These are phyloP conservation scores for Seriola rivoliana DNA, from an alignment of 2,113 vertebrate species.

Conservation along the genomic window DNA sequence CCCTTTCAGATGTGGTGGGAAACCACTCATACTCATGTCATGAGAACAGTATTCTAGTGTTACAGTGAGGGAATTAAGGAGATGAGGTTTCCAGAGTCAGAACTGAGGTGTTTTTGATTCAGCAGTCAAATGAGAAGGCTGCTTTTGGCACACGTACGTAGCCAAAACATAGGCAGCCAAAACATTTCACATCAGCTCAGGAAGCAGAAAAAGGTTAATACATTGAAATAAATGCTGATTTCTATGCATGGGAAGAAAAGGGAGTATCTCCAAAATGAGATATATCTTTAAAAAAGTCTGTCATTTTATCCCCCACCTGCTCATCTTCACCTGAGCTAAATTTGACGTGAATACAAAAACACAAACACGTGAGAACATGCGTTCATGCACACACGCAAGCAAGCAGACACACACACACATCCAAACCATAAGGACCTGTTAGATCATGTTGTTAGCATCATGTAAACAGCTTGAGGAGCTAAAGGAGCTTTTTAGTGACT, in stretches of 20 bases:
- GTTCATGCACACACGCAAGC: neutral
- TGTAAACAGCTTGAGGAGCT: conserved; percentile 54
- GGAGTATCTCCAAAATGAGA: conserved; percentile 2
- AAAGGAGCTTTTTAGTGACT: conserved; percentile 46
- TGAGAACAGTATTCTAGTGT: conserved; percentile 27
- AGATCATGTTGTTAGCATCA: conserved; percentile 42
- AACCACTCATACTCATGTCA: conserved; percentile 8
- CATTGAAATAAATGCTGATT: conserved; percentile 42
- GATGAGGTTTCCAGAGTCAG: conserved; percentile 35
- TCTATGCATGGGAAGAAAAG: neutral
- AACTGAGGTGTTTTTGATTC: conserved; percentile 18
- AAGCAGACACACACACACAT: neutral
- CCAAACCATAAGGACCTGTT: conserved; percentile 28
- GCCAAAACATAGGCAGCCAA: conserved; percentile 18
- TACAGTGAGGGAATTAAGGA: conserved; percentile 35
- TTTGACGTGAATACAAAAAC: conserved; percentile 24
- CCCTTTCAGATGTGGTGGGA: conserved; percentile 17
- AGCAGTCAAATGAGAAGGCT: conserved; percentile 17
- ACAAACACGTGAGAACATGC: neutral
- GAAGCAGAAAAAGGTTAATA: conserved; percentile 28
- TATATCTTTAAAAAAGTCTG: neutral
- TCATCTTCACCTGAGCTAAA: conserved; percentile 14
- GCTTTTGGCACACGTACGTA: conserved; percentile 1
- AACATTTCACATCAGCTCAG: neutral
- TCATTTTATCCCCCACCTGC: conserved; percentile 25